Evolutionary conservation across 2,797 vertebrate species (phyloP).

Genomic region (Poeciliopsis gracilis): DNA sequence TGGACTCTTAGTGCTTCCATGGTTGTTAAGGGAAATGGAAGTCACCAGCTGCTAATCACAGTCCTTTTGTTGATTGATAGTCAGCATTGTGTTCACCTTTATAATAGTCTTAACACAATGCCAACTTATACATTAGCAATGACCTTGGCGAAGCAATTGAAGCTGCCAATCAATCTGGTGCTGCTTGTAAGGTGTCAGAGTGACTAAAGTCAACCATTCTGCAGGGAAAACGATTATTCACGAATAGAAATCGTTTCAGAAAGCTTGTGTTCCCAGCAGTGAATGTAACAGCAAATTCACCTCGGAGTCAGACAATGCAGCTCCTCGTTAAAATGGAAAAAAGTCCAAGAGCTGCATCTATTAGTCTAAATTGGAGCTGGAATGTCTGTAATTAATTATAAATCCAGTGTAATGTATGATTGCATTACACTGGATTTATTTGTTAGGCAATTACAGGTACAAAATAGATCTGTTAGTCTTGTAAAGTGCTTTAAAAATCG

Average conservation of each 20-base stretch:
- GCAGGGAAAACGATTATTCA: background rate
- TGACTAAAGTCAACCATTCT: background rate
- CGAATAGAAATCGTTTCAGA: background rate
- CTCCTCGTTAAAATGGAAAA: background rate
- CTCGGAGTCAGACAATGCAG: background rate
- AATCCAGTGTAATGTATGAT: background rate
- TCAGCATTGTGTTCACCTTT: background rate
- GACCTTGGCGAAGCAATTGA: background rate
- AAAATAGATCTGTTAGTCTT: background rate
- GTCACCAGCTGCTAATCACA: background rate
- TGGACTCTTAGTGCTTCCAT: background rate
- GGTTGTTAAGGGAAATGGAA: background rate
- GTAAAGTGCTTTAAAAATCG: background rate
- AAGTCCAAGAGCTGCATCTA: background rate
- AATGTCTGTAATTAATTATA: background rate
- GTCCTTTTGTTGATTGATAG: background rate
- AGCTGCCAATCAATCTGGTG: background rate
- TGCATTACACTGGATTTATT: background rate
- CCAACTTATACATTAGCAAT: background rate
- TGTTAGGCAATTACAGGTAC: background rate
- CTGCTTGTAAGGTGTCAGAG: background rate
- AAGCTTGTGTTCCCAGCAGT: background rate
- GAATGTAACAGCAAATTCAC: background rate
- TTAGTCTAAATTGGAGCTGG: background rate
- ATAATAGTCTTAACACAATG: slow-evolving; percentile 1